Evolutionary conservation across 2,888 invertebrate species (phyloP), one percentile per base, ranked within the genome.

Genomic region (Standfussiana lucernea): DNA sequence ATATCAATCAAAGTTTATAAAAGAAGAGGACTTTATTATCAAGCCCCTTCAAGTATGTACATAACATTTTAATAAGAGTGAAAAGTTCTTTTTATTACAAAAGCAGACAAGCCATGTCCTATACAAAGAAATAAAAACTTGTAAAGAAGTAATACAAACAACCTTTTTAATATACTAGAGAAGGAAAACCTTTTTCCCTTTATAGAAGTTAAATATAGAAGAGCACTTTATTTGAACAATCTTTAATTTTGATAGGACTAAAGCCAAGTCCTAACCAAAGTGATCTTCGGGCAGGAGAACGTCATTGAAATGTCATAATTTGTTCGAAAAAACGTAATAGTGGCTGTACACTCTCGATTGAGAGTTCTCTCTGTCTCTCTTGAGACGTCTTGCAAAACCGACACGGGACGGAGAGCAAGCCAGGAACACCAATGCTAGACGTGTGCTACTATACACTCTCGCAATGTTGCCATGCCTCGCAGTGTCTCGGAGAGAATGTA

Each of bases 201-300:
- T 18, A 59, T 61, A 78, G 32, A 61, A 83, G 53, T 83, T 70
- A 82, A 80, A 82, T 77, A 83, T 56, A 78, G 75, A 66, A 28
- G 79, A 79, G 59, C 71, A 66, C 45, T 80, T 71, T 61, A 45
- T 83, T 70, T 66, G 65, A 45, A 37, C 50, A 42, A 21, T 53
- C 64, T 77, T 21, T 56, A 15, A 69, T 64, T 59, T 77, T 66
- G 64, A 70, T 59, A 53, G 8, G 35, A 61, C 32, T 53, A 35
- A 70, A 15, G 40, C 28, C 15, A 3, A 18, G 40, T 35, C 21
- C 21, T 21, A 59, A 59, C 1, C 21, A 35, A 35, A 61, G 61
- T 11, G 35, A 61, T 35, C 35, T 2, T 61, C 7, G 59, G 59
- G n/a, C 7, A 15, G 2, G 56, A 7, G 15, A 21, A 61, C 10